These are phyloP conservation scores for Pollenia griseotomentosa DNA, from an alignment of 2,888 invertebrate genomes.

Conservation along the genomic window DNA sequence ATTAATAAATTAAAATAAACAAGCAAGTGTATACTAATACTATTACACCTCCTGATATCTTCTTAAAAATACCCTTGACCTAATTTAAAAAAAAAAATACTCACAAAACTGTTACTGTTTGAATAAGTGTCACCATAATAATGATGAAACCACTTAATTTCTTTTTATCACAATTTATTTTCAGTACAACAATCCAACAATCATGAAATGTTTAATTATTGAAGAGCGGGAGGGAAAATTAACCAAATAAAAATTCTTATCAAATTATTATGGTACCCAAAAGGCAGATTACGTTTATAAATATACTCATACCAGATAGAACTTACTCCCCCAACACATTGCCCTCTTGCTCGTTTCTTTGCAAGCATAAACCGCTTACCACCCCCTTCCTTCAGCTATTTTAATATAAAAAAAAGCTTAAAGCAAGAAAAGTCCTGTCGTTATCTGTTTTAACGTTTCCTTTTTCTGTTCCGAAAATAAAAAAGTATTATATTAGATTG, in stretches of 20 bases:
- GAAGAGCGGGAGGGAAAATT: neutral
- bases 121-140: constrained; percentile 4
- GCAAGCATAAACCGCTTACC: constrained; percentile 7
- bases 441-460: neutral
- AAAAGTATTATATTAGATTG: neutral
- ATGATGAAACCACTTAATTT: constrained; percentile 58
- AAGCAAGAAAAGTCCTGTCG: constrained; percentile 2
- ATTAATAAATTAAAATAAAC: constrained; percentile 27
- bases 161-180: constrained; percentile 54
- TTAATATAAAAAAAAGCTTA: neutral
- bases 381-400: neutral
- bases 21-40: neutral
- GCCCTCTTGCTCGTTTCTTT: neutral
- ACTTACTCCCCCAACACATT: neutral
- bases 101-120: neutral
- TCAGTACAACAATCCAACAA: constrained; percentile 14
- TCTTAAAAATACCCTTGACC: constrained; percentile 67
- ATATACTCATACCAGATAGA: neutral
- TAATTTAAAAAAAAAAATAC: constrained; percentile 13
- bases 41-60: constrained; percentile 4
- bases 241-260: constrained; percentile 54
- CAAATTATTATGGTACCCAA: constrained; percentile 62
- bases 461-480: neutral
- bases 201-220: neutral
- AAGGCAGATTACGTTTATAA: constrained; percentile 50